These are phyloP conservation scores for Drosophila bocqueti DNA, from an alignment of 1,140 invertebrate species.

Conservation along the genomic window DNA sequence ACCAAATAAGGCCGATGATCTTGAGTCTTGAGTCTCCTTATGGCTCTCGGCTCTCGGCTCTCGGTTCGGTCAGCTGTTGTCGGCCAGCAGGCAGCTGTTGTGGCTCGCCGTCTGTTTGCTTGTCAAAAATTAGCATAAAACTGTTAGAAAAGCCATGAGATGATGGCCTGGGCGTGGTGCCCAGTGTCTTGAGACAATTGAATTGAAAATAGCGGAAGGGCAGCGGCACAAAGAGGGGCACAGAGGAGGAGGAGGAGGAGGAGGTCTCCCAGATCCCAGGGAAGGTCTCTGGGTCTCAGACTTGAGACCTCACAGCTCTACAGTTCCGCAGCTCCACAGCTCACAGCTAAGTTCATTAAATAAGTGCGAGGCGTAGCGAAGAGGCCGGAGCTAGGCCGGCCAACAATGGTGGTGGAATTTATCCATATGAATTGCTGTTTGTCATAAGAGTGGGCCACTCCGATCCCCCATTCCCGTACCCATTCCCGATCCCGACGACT, in stretches of 20 bases:
- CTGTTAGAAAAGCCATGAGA: slow-evolving; percentile 59
- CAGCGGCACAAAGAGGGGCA: background rate
- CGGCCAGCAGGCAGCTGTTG: slow-evolving; percentile 18
- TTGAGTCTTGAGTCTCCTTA: slow-evolving; percentile 34
- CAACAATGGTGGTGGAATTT: slow-evolving; percentile 34
- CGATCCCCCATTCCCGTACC: background rate
- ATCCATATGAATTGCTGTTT: slow-evolving; percentile 33
- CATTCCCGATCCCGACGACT: background rate
- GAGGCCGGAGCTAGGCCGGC: slow-evolving; percentile 3
- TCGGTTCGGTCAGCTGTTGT: background rate
- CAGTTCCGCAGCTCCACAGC: slow-evolving; percentile 15
- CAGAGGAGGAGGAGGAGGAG: too few relatives aligned
- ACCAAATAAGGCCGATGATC: slow-evolving; percentile 36
- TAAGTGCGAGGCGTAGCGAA: slow-evolving; percentile 55
- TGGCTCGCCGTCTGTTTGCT: slow-evolving; percentile 41
- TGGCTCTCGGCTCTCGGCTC: background rate
- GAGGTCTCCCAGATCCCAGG: slow-evolving; percentile 16
- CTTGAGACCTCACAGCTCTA: slow-evolving; percentile 4
- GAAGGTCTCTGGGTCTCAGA: slow-evolving; percentile 2
- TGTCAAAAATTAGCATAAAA: slow-evolving; percentile 74
- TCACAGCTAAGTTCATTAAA: slow-evolving; percentile 54
- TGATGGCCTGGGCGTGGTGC: slow-evolving; percentile 35
- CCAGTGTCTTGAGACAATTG: slow-evolving; percentile 46
- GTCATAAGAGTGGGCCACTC: slow-evolving; percentile 28
- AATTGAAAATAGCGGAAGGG: slow-evolving; percentile 27